Conservation (phyloP, 2,113 vertebrate species). For the Vulpes lagopus region DNA sequence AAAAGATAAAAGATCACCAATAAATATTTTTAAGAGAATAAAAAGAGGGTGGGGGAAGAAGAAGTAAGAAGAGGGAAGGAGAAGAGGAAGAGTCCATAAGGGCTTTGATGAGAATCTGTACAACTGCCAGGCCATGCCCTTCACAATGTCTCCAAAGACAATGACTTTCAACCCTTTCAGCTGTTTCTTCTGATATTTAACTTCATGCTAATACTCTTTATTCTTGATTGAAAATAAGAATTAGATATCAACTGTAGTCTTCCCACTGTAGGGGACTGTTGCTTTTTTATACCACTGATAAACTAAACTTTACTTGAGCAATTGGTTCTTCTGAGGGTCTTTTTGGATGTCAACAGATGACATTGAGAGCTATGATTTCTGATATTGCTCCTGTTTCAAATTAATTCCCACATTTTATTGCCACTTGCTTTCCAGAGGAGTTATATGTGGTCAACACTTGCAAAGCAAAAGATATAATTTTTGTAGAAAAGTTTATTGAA, state of each 20-base stretch:
- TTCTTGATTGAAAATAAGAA: background rate
- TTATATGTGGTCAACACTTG: background rate
- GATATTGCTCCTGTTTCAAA: background rate
- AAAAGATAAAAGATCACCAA: background rate
- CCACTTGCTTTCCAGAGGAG: background rate
- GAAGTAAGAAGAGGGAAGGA: background rate
- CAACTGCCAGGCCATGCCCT: no score
- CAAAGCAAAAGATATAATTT: background rate
- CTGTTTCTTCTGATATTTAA: background rate
- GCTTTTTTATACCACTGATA: background rate
- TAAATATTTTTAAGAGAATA: background rate
- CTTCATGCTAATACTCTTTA: background rate
- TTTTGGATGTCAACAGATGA: background rate
- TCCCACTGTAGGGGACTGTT: background rate
- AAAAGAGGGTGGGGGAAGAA: background rate
- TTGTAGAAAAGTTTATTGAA: background rate
- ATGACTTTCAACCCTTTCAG: background rate
- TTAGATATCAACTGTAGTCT: background rate
- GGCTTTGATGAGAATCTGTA: background rate
- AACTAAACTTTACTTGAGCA: background rate
- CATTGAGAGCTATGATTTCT: background rate
- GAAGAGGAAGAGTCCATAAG: background rate
- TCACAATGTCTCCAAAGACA: background rate
- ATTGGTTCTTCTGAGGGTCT: background rate
- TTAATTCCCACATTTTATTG: background rate